A percentile compares a stretch with the other conserved stretches of the same genome.
Conservation (phyloP, 2,113 vertebrate species). For the Porphyrio hochstetteri region DNA sequence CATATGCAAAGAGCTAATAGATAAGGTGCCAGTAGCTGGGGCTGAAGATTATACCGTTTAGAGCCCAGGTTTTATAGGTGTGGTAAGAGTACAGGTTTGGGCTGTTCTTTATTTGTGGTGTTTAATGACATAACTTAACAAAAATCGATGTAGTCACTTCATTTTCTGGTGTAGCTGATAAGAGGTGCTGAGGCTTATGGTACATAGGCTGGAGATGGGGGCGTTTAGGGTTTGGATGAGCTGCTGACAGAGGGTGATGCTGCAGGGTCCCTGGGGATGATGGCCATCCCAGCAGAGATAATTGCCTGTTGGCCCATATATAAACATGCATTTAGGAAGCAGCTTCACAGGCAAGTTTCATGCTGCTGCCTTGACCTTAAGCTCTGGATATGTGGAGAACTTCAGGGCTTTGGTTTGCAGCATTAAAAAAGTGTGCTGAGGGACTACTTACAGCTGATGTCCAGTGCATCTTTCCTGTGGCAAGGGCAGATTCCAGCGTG, state of each 20-base stretch:
- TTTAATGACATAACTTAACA: neutral
- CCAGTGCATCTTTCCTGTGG: neutral
- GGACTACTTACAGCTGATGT: neutral
- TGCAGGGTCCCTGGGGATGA: neutral
- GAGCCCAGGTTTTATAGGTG: neutral
- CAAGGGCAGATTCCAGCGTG: neutral
- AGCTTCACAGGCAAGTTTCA: neutral
- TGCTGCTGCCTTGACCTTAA: neutral
- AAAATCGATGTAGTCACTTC: neutral
- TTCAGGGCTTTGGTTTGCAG: neutral
- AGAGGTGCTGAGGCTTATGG: neutral
- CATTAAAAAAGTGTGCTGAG: neutral
- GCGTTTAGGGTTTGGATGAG: neutral
- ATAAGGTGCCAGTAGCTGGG: conserved; percentile 5
- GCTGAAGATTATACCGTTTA: conserved; percentile 25
- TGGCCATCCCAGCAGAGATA: neutral
- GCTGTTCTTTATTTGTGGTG: neutral
- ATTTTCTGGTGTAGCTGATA: neutral
- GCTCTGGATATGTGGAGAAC: neutral
- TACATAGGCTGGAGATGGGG: neutral
- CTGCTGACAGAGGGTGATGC: neutral
- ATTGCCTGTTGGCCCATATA: neutral
- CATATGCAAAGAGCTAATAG: neutral
- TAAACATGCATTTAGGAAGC: neutral
- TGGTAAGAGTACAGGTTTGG: neutral